Evolutionary conservation across 2,888 invertebrate genomes (phyloP), one percentile per base, ranked within the genome.

Genomic region (Nemapogon koenigi): DNA sequence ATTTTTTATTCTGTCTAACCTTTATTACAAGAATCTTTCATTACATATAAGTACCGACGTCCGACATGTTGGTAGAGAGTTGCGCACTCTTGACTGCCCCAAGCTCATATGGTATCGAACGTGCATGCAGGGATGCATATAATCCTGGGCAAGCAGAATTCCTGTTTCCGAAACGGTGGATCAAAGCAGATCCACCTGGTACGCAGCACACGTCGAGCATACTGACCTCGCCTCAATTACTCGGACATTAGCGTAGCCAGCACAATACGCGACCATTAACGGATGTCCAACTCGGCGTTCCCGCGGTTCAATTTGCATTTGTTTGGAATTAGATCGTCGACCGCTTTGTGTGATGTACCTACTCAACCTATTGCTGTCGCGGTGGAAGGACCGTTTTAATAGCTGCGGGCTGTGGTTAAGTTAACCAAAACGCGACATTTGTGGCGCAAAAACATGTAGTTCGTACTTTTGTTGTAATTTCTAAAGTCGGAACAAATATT

Each of bases 181-280:
- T 33, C 19, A 33, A 33, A 35, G 18, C 25, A 13, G 25, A 3
- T 19, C 18, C 37, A 37, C 37, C 37, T 37, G 61, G 59, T 59
- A 53, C 55, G 50, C 52, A 51, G 46, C 46, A 45, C 42, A 48
- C 41, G n/a, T n/a, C 59, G 61, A 62, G 60, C 59, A 58, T 58
- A 46, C 39, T 60, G 61, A 63, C 63, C 65, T 68, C 70, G 69
- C 56, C 58, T 68, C 67, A 73, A 73, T 76, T 75, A 73, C 61
- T 47, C 58, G 51, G 49, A 60, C 67, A 73, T 75, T 75, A 75
- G 62, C 59, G 62, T 55, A 49, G 39, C 49, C 59, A 58, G 57
- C 58, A 73, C 70, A 73, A 73, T 73, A 59, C 57, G 53, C 50
- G 48, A 53, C 59, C 56, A 68, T 72, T 72, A 67, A 64, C 63